Percentiles rank a stretch among this genome's conserved stretches.
Evolutionary conservation across 2,888 invertebrate genomes (phyloP).

Genomic region (Rotaria sp.): DNA sequence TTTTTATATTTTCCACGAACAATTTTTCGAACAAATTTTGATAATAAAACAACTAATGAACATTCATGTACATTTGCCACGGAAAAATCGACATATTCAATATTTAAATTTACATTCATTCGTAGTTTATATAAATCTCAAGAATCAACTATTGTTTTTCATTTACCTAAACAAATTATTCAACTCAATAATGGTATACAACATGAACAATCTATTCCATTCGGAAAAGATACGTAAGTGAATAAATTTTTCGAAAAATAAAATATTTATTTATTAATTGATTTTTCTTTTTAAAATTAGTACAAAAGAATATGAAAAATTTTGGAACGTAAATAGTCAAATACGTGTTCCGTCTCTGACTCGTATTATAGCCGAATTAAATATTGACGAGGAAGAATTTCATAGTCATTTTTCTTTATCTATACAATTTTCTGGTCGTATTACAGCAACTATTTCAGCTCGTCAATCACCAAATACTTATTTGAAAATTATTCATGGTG

Average conservation of each 20-base stretch:
- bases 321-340: slow-evolving; percentile 58
- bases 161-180: slow-evolving; percentile 56
- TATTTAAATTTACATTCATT: slow-evolving; percentile 47
- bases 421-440: slow-evolving; percentile 45
- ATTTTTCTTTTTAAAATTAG: neutral
- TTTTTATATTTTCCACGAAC: slow-evolving; percentile 41
- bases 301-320: slow-evolving; percentile 50
- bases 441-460: slow-evolving; percentile 25
- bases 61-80: slow-evolving; percentile 53
- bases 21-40: slow-evolving; percentile 50
- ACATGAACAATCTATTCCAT: slow-evolving; percentile 52
- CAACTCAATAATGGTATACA: slow-evolving; percentile 54
- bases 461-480: slow-evolving; percentile 25
- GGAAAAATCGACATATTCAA: slow-evolving; percentile 49
- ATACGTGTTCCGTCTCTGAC: slow-evolving; percentile 51
- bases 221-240: slow-evolving; percentile 48
- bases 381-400: slow-evolving; percentile 57
- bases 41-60: slow-evolving; percentile 48
- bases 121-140: slow-evolving; percentile 54
- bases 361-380: slow-evolving; percentile 55
- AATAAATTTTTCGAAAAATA: slow-evolving; percentile 32
- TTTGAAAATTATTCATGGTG: slow-evolving; percentile 47
- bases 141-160: slow-evolving; percentile 55
- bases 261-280: neutral
- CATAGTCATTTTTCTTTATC: slow-evolving; percentile 52